A percentile compares a stretch with the other conserved stretches of the same genome.
Evolutionary conservation across 2,797 vertebrate genomes (phyloP).

Genomic region (Microchirus variegatus): DNA sequence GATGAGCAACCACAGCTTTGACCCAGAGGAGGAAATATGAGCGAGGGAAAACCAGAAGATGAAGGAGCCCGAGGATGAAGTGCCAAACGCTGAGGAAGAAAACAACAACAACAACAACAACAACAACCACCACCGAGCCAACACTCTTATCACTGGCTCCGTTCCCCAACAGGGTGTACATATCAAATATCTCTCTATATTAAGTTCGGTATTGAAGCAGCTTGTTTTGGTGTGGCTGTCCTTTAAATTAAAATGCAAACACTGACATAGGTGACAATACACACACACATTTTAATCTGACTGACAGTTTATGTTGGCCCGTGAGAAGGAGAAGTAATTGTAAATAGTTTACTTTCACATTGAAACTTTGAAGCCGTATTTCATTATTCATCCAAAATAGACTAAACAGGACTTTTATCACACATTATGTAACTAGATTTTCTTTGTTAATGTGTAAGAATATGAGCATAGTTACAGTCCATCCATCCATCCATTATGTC

Average conservation of each 20-base stretch:
- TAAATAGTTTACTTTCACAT: constrained; percentile 28
- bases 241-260: constrained; percentile 1
- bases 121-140: constrained; percentile 18
- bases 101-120: constrained; percentile 42
- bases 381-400: constrained; percentile 28
- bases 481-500: too few relatives aligned
- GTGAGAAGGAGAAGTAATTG: constrained; percentile 6
- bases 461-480: too few relatives aligned
- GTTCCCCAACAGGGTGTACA: constrained; percentile 31
- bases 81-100: constrained; percentile 74
- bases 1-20: constrained; percentile 81
- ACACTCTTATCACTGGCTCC: constrained; percentile 35
- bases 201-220: constrained; percentile 30
- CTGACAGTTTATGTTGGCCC: constrained; percentile 7
- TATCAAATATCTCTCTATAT: constrained; percentile 44
- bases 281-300: not conserved
- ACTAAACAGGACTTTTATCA: constrained; percentile 9
- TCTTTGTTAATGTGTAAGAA: not conserved
- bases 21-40: constrained; percentile 82
- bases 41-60: constrained; percentile 28
- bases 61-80: constrained; percentile 47
- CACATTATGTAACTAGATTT: constrained; percentile 20
- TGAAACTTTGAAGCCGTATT: constrained; percentile 19
- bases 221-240: constrained; percentile 23
- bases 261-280: constrained; percentile 7